Percentiles rank a stretch among this genome's conserved stretches.
Conservation (phyloP, 2,797 vertebrate genomes). For the Babyrousa celebensis region DNA sequence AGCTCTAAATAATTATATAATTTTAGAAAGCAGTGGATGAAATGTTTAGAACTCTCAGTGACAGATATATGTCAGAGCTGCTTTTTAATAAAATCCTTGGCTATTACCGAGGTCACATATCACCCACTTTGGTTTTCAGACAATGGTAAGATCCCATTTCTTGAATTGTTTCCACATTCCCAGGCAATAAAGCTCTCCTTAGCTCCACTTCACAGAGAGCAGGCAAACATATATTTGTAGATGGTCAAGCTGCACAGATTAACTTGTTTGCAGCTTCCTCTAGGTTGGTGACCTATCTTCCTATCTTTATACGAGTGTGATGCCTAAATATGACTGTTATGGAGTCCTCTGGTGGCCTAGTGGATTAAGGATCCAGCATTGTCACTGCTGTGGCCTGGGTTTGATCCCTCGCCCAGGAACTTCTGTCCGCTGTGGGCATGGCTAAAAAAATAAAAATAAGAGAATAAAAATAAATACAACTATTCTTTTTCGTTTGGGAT, state of each 20-base stretch:
- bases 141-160: neutral
- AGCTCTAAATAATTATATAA: neutral
- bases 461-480: too few species aligned
- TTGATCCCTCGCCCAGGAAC: too few species aligned
- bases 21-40: constrained; percentile 14
- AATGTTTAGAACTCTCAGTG: constrained; percentile 57
- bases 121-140: neutral
- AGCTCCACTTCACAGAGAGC: neutral
- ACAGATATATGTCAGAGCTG: neutral
- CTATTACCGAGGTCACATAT: neutral
- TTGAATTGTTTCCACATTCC: neutral
- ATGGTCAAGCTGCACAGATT: neutral
- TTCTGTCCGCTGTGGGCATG: too few species aligned
- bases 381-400: too few species aligned
- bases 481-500: neutral
- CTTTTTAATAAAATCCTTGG: constrained; percentile 57
- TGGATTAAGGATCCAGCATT: too few species aligned
- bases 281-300: neutral
- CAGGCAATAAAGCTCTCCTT: neutral
- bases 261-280: neutral
- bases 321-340: constrained; percentile 7
- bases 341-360: too few species aligned
- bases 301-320: neutral
- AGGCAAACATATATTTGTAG: neutral
- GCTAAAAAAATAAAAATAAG: too few species aligned